Evolutionary conservation across 2,888 invertebrate genomes (phyloP).

Genomic region (Drosophila fulvimacula): DNA sequence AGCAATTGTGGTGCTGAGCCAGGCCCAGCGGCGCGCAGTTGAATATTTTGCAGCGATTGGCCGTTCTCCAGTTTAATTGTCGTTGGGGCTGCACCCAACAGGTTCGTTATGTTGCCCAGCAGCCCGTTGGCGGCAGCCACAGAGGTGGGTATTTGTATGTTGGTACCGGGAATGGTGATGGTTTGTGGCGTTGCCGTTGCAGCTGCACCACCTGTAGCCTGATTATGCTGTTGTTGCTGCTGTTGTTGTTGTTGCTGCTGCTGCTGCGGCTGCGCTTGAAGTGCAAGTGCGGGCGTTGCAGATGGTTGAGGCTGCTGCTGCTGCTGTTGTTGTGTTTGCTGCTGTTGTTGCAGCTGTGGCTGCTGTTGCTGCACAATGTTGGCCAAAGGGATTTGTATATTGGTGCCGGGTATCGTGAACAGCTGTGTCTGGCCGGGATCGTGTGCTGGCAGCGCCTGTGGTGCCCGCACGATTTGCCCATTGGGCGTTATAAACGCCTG

Average conservation of each 20-base stretch:
- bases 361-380: constrained; percentile 74
- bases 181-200: constrained; percentile 37
- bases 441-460: constrained; percentile 87
- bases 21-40: constrained; percentile 86
- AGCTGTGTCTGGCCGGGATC: constrained; percentile 87
- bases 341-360: constrained; percentile 51
- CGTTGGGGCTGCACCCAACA: constrained; percentile 68
- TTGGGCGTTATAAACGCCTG: constrained; percentile 86
- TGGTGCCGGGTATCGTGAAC: constrained; percentile 87
- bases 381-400: constrained; percentile 86
- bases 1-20: constrained; percentile 80
- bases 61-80: constrained; percentile 81
- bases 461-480: constrained; percentile 92
- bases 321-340: constrained; percentile 61
- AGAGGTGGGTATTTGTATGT: constrained; percentile 84
- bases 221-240: constrained; percentile 53
- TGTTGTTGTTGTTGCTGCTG: constrained; percentile 14
- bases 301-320: constrained; percentile 52
- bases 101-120: constrained; percentile 78
- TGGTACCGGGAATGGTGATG: constrained; percentile 85
- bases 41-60: constrained; percentile 89
- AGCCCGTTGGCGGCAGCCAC: constrained; percentile 84
- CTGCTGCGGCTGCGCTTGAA: constrained; percentile 50
- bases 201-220: constrained; percentile 41
- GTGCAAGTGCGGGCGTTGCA: background rate